Evolutionary conservation across 2,888 invertebrate genomes (phyloP), one percentile per base, ranked within the genome.

Genomic region (Conops quadrifasciatus): DNA sequence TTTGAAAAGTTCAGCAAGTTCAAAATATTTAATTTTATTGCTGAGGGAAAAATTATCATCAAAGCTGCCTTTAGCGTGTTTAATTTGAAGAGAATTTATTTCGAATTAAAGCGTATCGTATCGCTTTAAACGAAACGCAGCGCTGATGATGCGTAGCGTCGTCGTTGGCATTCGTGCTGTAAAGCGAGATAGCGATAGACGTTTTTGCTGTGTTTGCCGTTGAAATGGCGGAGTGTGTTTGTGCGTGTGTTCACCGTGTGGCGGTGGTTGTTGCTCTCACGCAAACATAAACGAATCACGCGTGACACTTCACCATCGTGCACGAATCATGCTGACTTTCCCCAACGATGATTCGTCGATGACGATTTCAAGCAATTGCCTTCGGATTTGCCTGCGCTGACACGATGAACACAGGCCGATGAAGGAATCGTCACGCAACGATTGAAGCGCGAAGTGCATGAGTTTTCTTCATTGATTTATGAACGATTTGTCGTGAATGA

Each of bases 21-120:
- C 11, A 16, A 62, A 62, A 16, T 62, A 21, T 63, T 63, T 43
- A 28, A 59, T 59, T 67, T 66, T 45, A 60, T 47, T 30, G 59
- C 47, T 53, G 62, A 36, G 36, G 47, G 36, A 53, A 53, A 58
- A 69, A 63, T 13, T 36, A 9, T 4, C 65, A 70, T 66, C 62
- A 62, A 69, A 69, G 60, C 65, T 65, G 68, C 65, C 56, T 72
- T 72, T 60, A 60, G 66, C 26, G 4, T n/a, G 5, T 28, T 56
- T 49, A 21, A 2, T 58, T 67, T 60, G 65, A 30, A n/a, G 66
- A 24, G 43, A 66, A 24, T 58, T 66, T 69, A 72, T 72, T 72
- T 65, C 49, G 68, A 72, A 60, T 72, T 72, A 69, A 72, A 69
- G 62, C 69, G 58, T 56, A 47, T n/a, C 36, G 36, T 36, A 9